phyloP scores from a whole-genome alignment of 1,140 invertebrate species.

The Neodiprion virginianus region DNA sequence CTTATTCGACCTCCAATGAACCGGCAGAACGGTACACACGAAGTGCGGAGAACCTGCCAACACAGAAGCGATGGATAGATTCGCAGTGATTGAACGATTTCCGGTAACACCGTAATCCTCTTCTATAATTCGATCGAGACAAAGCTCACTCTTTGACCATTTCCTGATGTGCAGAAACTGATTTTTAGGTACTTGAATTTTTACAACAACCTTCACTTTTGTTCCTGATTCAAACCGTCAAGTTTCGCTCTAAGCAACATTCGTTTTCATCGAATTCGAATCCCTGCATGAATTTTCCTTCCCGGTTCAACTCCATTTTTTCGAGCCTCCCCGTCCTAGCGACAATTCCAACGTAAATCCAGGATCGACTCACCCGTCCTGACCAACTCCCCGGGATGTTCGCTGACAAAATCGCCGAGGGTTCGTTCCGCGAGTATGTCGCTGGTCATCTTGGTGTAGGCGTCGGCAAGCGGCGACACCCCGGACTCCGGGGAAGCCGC shows the following conservation, averaged over 20 bases:
- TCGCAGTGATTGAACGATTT: conserved; percentile 13
- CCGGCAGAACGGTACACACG: conserved; percentile 90
- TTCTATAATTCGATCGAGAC: too few relatives aligned
- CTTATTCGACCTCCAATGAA: conserved; percentile 98
- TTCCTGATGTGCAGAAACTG: background rate
- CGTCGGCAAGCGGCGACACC: conserved; percentile 74
- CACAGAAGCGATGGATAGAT: background rate
- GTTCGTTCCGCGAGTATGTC: conserved; percentile 86
- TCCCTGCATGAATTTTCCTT: background rate
- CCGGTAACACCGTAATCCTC: too few relatives aligned
- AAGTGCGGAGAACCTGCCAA: conserved; percentile 79
- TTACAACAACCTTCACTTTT: background rate
- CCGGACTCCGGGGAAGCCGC: conserved; percentile 60
- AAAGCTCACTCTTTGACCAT: too few relatives aligned
- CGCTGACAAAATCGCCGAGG: conserved; percentile 87
- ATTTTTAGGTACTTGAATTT: background rate
- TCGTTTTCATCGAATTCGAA: background rate
- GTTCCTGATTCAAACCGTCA: background rate
- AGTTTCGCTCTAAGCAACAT: background rate
- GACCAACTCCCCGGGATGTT: conserved; percentile 92
- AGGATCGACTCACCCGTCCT: conserved; percentile 72
- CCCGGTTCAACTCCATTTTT: too few relatives aligned
- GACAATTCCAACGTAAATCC: background rate
- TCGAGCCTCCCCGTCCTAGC: background rate
- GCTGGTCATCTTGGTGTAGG: conserved; percentile 88